Evolutionary conservation across 2,797 vertebrate genomes (phyloP).

Genomic region (Leuciscus waleckii): DNA sequence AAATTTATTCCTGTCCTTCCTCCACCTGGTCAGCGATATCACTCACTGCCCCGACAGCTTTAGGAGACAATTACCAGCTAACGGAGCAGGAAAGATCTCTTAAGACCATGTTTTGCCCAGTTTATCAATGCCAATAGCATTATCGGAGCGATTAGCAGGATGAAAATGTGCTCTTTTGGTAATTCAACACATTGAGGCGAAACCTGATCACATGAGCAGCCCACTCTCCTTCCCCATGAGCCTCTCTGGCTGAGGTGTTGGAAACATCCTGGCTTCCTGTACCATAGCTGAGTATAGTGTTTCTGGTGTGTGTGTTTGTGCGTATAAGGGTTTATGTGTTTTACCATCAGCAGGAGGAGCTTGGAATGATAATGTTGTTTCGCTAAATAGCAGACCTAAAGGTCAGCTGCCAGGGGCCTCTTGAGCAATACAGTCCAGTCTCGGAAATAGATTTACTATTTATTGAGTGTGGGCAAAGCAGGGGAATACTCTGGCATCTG

Average conservation of each 20-base stretch:
- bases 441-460: constrained; percentile 73
- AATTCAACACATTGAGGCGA: constrained; percentile 82
- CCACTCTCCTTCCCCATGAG: constrained; percentile 72
- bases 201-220: constrained; percentile 77
- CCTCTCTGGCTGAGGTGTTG: constrained; percentile 75
- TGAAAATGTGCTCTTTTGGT: constrained; percentile 84
- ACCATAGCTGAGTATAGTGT: constrained; percentile 78
- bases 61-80: constrained; percentile 82
- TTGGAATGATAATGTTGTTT: constrained; percentile 81
- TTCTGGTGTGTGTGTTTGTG: constrained; percentile 68
- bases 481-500: constrained; percentile 64
- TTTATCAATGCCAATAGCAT: constrained; percentile 84
- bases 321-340: constrained; percentile 66
- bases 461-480: constrained; percentile 67
- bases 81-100: constrained; percentile 78
- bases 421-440: constrained; percentile 65
- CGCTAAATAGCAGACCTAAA: constrained; percentile 79
- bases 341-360: constrained; percentile 76
- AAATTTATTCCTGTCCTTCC: constrained; percentile 72
- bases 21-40: constrained; percentile 78
- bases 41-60: constrained; percentile 77
- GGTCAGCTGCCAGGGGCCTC: constrained; percentile 71
- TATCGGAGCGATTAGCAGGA: constrained; percentile 80
- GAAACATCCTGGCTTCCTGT: constrained; percentile 80
- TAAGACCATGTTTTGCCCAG: constrained; percentile 81